These are phyloP conservation scores for Lutraria lutraria DNA, from an alignment of 2,888 invertebrate genomes.

Conservation along the genomic window DNA sequence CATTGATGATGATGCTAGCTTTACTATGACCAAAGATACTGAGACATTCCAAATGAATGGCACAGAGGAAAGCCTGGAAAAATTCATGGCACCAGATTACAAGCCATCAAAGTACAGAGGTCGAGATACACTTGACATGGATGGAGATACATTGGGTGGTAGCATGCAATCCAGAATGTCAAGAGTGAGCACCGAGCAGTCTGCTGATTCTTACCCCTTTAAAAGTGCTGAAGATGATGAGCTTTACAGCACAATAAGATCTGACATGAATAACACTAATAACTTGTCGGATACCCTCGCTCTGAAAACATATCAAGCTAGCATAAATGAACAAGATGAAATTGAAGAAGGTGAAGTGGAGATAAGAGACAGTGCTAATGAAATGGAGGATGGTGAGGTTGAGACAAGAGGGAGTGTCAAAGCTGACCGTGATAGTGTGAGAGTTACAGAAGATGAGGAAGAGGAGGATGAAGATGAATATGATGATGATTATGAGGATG, in stretches of 20 bases:
- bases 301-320: constrained; percentile 76
- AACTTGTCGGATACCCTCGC: constrained; percentile 75
- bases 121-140: constrained; percentile 33
- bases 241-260: constrained; percentile 73
- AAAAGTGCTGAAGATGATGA: constrained; percentile 74
- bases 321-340: constrained; percentile 71
- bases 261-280: constrained; percentile 69
- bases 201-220: constrained; percentile 73
- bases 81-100: constrained; percentile 40
- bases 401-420: not conserved
- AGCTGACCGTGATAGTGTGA: constrained; percentile 26
- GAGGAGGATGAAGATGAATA: constrained; percentile 55
- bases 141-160: constrained; percentile 49
- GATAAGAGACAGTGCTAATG: constrained; percentile 16
- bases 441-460: constrained; percentile 44
- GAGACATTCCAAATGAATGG: constrained; percentile 24
- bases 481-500: constrained; percentile 60
- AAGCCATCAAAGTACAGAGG: constrained; percentile 33
- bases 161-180: constrained; percentile 60
- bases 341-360: constrained; percentile 61
- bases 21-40: constrained; percentile 52
- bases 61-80: constrained; percentile 36
- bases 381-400: constrained; percentile 62
- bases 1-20: constrained; percentile 65
- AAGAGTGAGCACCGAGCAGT: constrained; percentile 64